phyloP scores from a whole-genome alignment of 2,113 vertebrate genomes.

The Trematomus loennbergii region DNA sequence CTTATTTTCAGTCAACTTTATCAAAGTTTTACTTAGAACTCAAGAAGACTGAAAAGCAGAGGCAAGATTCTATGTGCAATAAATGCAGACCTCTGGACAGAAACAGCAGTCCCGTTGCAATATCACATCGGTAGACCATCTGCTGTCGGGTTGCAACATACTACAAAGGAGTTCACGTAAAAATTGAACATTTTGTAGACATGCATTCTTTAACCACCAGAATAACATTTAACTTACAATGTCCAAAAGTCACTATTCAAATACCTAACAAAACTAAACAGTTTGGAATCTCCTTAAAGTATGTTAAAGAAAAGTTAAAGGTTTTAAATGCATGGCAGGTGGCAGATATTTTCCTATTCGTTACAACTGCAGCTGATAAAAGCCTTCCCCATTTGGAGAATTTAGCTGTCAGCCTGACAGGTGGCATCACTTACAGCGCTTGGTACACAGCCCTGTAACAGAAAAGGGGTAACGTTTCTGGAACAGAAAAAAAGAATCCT shows the following conservation, averaged over 20 bases:
- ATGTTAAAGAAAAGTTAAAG: conserved; percentile 5
- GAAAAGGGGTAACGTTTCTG: conserved; percentile 46
- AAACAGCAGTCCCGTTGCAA: not conserved
- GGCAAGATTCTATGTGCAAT: not conserved
- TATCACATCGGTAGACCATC: not conserved
- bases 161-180: not conserved
- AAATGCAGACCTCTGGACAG: conserved; percentile 2
- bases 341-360: conserved; percentile 28
- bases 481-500: conserved; percentile 33
- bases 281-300: not conserved
- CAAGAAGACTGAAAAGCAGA: not conserved
- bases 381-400: conserved; percentile 37
- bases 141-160: not conserved
- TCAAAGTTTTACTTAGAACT: not conserved
- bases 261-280: not conserved
- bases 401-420: conserved; percentile 70
- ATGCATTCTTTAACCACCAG: not conserved
- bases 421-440: conserved; percentile 68
- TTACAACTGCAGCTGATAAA: conserved; percentile 57
- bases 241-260: not conserved
- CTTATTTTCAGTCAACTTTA: not conserved
- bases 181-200: not conserved
- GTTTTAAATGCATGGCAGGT: conserved; percentile 55
- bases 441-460: conserved; percentile 40
- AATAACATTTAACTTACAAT: not conserved